Conservation (phyloP, 2,888 invertebrate genomes). For the Andrena dorsata region DNA sequence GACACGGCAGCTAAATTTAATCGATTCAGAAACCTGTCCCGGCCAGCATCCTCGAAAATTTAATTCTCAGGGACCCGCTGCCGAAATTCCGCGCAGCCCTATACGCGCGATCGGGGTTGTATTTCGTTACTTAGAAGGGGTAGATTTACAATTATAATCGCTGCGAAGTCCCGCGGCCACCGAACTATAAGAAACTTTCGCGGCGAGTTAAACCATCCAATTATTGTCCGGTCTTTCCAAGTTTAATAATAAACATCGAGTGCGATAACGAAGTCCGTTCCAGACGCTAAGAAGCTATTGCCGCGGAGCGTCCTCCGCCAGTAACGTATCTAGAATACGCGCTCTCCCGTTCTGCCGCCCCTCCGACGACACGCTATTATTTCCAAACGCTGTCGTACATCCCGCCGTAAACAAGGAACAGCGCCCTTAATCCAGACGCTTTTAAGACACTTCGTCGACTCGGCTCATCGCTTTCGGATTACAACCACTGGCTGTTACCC, state of each 20-base stretch:
- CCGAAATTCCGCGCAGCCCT: not conserved
- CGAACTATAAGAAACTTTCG: slow-evolving; percentile 43
- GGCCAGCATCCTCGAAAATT: not conserved
- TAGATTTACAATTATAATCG: slow-evolving; percentile 52
- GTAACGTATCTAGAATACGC: slow-evolving; percentile 55
- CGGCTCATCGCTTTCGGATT: slow-evolving; percentile 12
- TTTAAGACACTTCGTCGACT: slow-evolving; percentile 10
- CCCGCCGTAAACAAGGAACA: slow-evolving; percentile 2
- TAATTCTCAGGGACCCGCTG: not conserved
- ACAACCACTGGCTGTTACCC: not conserved
- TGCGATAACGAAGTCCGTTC: slow-evolving; percentile 72
- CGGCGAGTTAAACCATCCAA: slow-evolving; percentile 55
- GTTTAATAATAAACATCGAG: slow-evolving; percentile 73
- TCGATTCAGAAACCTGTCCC: slow-evolving; percentile 5
- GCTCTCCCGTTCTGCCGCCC: slow-evolving; percentile 15
- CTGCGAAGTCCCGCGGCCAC: slow-evolving; percentile 3
- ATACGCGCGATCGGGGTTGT: not conserved
- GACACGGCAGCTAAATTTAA: slow-evolving; percentile 32
- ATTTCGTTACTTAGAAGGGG: slow-evolving; percentile 9
- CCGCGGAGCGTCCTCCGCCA: slow-evolving; percentile 32
- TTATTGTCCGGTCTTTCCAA: slow-evolving; percentile 60
- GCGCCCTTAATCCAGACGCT: slow-evolving; percentile 1
- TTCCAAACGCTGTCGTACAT: slow-evolving; percentile 22
- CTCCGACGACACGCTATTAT: slow-evolving; percentile 11
- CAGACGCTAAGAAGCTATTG: slow-evolving; percentile 34